Evolutionary conservation across 2,113 vertebrate species (phyloP), one percentile per base, ranked within the genome.

Genomic region (Apodemus sylvaticus): DNA sequence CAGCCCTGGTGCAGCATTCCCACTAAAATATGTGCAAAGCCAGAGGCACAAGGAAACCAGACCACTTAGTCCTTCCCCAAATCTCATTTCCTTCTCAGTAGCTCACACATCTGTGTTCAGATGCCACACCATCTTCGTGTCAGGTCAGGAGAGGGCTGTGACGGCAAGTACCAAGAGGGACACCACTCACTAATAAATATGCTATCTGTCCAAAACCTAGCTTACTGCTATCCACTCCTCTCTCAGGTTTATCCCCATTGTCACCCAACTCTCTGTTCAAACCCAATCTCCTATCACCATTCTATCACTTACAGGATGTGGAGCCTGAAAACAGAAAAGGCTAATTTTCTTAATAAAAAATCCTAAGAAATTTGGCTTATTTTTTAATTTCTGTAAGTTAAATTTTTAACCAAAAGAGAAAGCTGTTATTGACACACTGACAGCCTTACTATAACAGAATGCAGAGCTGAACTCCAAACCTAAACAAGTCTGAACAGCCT

Each of bases 391-490:
- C 34, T 58, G 0, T 55, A 79, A 93, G 66, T 78, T 76, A 68
- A 16, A 7, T 42, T 89, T 82, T 31, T 45, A 20, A 83, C 26
- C 66, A 92, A 45, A 16, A 53, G 71, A 79, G 42, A 45, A 68
- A 93, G 66, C 16, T 24, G 36, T 48, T 53, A 29, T 39, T 86
- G 60, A 70, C 70, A 89, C 9, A 85, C 51, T 48, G 48, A 89
- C 36, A 24, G n/a, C 0, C 5, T 24, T 14, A 14, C 48, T 45
- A 58, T 17, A 14, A 58, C 45, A 24, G 2, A 60, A 34, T 0
- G 1, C 4, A 55, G 66, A 71, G 71, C 55, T 68, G 3, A 58
- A 55, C 6, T 1, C 16, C 1, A 34, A 76, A 71, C 77, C 60
- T 36, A 19, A 39, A n/a, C 17, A 58, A 20, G 6, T 66, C 6